Conservation (phyloP, 2,113 vertebrate species). For the Bombycilla garrulus region DNA sequence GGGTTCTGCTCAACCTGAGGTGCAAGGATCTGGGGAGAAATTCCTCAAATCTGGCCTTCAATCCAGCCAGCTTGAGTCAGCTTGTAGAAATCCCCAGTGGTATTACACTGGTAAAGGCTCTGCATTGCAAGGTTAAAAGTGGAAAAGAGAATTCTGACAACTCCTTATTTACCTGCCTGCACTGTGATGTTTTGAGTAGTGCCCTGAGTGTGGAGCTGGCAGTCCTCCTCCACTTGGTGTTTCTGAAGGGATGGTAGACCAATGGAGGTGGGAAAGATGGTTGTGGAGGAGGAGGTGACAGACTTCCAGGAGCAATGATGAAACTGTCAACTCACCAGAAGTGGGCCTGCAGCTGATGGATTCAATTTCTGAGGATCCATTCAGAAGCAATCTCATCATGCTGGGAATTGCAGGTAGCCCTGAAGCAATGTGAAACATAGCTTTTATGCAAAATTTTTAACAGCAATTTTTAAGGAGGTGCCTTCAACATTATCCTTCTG, state of each 20-base stretch:
- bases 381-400: neutral
- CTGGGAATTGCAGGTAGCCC: neutral
- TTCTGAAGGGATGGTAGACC: neutral
- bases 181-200: neutral
- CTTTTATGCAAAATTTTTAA: neutral
- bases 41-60: neutral
- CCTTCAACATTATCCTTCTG: neutral
- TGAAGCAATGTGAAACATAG: neutral
- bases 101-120: neutral
- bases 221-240: neutral
- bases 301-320: neutral
- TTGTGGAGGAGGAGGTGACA: neutral
- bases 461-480: neutral
- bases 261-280: neutral
- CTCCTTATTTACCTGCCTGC: neutral
- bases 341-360: neutral
- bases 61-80: neutral
- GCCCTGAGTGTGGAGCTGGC: neutral
- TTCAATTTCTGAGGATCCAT: neutral
- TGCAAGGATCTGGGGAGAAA: neutral
- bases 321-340: neutral
- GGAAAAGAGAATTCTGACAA: neutral
- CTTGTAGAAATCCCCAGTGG: neutral
- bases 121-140: neutral
- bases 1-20: constrained; percentile 51